Conservation (phyloP, 2,797 vertebrate species). For the Melanogrammus aeglefinus region DNA sequence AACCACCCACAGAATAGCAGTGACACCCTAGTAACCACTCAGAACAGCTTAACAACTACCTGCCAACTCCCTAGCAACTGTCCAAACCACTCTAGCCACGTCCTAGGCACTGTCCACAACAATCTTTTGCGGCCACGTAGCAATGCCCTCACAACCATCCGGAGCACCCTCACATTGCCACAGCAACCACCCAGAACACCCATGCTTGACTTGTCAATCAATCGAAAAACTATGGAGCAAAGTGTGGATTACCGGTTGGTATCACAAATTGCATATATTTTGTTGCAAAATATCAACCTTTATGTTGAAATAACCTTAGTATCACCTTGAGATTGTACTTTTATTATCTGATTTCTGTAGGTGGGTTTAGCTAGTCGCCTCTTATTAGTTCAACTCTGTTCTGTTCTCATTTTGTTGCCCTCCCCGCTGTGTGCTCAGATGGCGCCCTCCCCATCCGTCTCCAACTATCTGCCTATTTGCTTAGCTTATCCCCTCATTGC, state of each 20-base stretch:
- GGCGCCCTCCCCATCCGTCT: not conserved
- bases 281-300: too few relatives aligned
- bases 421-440: not conserved
- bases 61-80: not conserved
- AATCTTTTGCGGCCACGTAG: too few relatives aligned
- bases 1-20: not conserved
- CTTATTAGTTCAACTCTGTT: not conserved
- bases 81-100: not conserved
- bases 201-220: not conserved
- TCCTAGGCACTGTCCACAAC: too few relatives aligned
- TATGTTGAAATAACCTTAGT: not conserved
- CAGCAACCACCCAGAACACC: not conserved
- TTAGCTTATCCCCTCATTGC: slow-evolving; percentile 6
- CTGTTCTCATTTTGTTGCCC: slow-evolving; percentile 2
- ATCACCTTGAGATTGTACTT: not conserved
- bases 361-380: not conserved
- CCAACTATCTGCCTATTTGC: slow-evolving; percentile 10
- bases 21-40: not conserved
- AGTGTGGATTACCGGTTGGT: not conserved
- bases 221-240: not conserved
- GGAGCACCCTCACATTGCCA: not conserved
- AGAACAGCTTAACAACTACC: not conserved
- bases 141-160: not conserved
- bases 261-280: too few relatives aligned
- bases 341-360: not conserved